Evolutionary conservation across 2,113 vertebrate species (phyloP).

Genomic region (Tringa solitaria): DNA sequence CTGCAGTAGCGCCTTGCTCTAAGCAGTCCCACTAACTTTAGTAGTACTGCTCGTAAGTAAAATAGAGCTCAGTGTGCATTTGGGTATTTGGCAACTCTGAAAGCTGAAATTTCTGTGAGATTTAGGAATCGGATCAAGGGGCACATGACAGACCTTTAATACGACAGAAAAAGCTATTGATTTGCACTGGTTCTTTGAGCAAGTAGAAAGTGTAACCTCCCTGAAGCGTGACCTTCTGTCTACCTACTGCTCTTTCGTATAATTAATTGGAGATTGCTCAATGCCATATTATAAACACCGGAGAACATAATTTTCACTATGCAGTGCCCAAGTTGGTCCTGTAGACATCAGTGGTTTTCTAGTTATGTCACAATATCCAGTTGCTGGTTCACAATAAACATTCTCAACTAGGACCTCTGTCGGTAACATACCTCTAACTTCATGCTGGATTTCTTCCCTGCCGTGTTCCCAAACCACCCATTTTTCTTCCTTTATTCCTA

Average conservation of each 20-base stretch:
- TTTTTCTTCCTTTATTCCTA: neutral
- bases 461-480: neutral
- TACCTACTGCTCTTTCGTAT: neutral
- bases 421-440: neutral
- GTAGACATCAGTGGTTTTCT: neutral
- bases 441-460: neutral
- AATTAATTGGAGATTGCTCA: neutral
- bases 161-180: neutral
- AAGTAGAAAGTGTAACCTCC: neutral
- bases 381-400: neutral
- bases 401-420: neutral
- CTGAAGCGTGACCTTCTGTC: neutral
- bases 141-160: neutral
- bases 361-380: neutral
- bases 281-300: neutral
- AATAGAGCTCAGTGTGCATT: neutral
- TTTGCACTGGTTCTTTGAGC: neutral
- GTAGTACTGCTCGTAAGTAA: neutral
- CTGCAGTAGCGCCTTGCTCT: neutral
- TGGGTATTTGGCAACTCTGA: neutral
- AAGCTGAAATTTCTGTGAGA: neutral
- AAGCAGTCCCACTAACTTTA: neutral
- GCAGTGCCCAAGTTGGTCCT: neutral
- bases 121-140: neutral
- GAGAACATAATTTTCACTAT: neutral